phyloP scores from a whole-genome alignment of 2,113 vertebrate genomes.

The Lanius ludovicianus region DNA sequence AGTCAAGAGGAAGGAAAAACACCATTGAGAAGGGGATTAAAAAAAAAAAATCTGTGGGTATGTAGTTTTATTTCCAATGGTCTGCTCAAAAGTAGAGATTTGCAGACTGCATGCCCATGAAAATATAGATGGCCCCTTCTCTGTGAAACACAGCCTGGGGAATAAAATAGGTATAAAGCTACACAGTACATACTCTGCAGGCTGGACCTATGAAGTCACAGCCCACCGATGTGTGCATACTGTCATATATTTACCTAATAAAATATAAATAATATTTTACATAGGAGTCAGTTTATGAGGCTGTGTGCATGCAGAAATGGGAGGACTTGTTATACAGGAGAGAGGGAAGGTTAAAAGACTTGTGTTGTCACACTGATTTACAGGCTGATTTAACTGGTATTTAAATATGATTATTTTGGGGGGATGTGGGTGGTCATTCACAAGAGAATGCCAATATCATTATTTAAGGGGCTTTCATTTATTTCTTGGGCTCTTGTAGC shows the following conservation, averaged over 20 bases:
- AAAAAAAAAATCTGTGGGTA: background rate
- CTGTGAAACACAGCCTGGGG: background rate
- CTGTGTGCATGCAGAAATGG: background rate
- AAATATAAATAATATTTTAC: constrained; percentile 60
- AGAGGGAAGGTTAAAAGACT: background rate
- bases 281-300: constrained; percentile 20
- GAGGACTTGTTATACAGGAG: constrained; percentile 7
- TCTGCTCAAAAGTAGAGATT: background rate
- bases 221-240: constrained; percentile 45
- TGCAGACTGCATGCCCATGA: background rate
- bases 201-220: constrained; percentile 34
- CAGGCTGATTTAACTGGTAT: constrained; percentile 40
- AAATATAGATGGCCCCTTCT: background rate
- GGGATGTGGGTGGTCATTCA: constrained; percentile 42
- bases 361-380: constrained; percentile 36
- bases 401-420: constrained; percentile 32
- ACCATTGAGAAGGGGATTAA: background rate
- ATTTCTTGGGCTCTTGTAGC: background rate
- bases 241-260: constrained; percentile 65
- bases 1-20: background rate
- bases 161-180: constrained; percentile 23
- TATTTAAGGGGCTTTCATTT: background rate
- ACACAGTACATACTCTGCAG: background rate
- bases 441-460: background rate
- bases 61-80: background rate